Evolutionary conservation across 2,888 invertebrate genomes (phyloP), one percentile per base, ranked within the genome.

Genomic region (Nematopogon swammerdamellus): DNA sequence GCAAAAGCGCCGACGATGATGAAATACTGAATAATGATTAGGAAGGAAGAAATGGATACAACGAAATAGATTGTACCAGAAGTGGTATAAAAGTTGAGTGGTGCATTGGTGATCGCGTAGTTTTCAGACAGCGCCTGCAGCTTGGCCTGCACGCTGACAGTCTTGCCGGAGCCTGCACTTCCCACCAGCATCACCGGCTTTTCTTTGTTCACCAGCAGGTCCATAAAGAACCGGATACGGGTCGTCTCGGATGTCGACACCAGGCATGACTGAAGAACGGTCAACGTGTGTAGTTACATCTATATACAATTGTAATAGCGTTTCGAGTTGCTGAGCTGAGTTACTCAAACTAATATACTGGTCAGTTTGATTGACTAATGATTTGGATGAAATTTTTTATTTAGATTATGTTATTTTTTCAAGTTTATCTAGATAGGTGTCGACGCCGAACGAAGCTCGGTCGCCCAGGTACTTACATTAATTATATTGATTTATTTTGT

Each of bases 11-110:
- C n/a, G n/a, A n/a, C 4, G 16, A 43, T 43, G 18, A 11, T 43
- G 14, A 25, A 25, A 6, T 25, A 25, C 10, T 25, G 25, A 25
- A 25, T 10, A 25, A 10, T 6, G 5, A 25, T 25, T 25, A 6
- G 10, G 10, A 25, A 25, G 25, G 25, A 25, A 10, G n/a, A n/a
- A n/a, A n/a, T n/a, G n/a, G n/a, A n/a, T n/a, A n/a, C n/a, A n/a
- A n/a, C n/a, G n/a, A n/a, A 45, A 17, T 2, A 51, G 59, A 60
- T n/a, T n/a, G n/a, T 59, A 85, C 86, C 86, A 42, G 95, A 95
- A 0, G 93, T 92, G 0, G 96, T 96, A 65, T 97, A 97, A 67
- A 93, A 97, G 74, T 97, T 97, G 65, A 97, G 91, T 0, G 96
- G 94, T 14, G 94, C 93, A 70, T 94, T 95, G 6, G 91, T 88